Conservation (phyloP, 2,113 vertebrate species). For the Amphiprion ocellaris region DNA sequence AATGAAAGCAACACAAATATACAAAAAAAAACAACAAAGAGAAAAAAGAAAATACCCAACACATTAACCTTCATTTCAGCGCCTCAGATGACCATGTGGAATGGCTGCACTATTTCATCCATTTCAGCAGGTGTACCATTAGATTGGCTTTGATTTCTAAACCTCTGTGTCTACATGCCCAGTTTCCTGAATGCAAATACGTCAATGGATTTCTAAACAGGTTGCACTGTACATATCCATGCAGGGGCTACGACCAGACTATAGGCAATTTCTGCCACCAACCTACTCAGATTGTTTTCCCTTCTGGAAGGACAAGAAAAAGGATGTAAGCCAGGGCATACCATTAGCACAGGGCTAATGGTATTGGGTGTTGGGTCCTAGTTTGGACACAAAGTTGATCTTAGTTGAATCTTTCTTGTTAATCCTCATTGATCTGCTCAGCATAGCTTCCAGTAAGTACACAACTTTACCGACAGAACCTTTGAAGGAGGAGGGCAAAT, state of each 20-base stretch:
- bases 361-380: neutral
- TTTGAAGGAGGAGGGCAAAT: conserved; percentile 74
- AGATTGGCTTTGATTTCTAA: neutral
- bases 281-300: neutral
- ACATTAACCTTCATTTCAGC: too few relatives aligned
- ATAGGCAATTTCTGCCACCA: neutral
- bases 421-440: conserved; percentile 77
- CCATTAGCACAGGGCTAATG: conserved; percentile 58
- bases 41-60: neutral
- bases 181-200: neutral
- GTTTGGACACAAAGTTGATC: conserved; percentile 69
- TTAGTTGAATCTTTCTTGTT: conserved; percentile 53
- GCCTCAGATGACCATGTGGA: too few relatives aligned
- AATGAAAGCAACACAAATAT: neutral
- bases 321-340: conserved; percentile 24
- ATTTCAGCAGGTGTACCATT: too few relatives aligned
- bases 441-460: conserved; percentile 72
- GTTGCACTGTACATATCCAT: neutral
- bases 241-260: neutral
- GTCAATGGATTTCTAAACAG: neutral
- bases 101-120: too few relatives aligned
- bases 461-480: conserved; percentile 70
- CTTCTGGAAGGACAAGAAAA: neutral
- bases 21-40: neutral
- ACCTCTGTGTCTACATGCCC: neutral